Evolutionary conservation across 2,797 vertebrate genomes (phyloP).

Genomic region (Cirrhinus mrigala): DNA sequence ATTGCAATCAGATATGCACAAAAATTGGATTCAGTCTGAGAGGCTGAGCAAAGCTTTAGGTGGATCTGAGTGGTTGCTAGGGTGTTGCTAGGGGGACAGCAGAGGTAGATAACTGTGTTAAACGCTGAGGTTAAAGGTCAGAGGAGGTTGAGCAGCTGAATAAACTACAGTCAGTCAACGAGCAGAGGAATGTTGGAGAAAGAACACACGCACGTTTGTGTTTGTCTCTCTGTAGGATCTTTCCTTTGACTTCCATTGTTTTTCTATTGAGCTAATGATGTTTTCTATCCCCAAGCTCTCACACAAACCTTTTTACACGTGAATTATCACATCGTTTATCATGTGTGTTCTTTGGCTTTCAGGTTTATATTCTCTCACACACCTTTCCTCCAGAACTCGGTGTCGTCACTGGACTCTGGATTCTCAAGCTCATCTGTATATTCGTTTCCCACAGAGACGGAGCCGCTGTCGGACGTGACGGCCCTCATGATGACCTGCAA

Average conservation of each 20-base stretch:
- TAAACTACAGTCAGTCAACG: neutral
- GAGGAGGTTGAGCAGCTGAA: neutral
- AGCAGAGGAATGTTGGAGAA: neutral
- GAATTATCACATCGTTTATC: neutral
- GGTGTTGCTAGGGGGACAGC: neutral
- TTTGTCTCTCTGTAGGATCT: neutral
- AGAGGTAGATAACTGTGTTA: neutral
- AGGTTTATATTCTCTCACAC: neutral
- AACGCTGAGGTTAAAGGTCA: constrained; percentile 14
- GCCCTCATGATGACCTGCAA: constrained; percentile 40
- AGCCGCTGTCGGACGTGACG: constrained; percentile 4
- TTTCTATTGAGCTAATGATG: neutral
- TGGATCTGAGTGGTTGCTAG: neutral
- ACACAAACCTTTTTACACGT: neutral
- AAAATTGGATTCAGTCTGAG: too few species aligned
- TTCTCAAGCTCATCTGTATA: constrained; percentile 66
- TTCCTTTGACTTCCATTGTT: neutral
- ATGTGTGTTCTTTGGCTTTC: neutral
- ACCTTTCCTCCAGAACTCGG: constrained; percentile 66
- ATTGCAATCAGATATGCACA: too few species aligned
- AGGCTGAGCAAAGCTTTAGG: too few species aligned
- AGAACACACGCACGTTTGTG: neutral
- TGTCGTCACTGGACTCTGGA: constrained; percentile 59
- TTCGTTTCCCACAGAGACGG: constrained; percentile 57
- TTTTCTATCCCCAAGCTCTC: neutral